Evolutionary conservation across 2,888 invertebrate species (phyloP).

Genomic region (Suillia variegata): DNA sequence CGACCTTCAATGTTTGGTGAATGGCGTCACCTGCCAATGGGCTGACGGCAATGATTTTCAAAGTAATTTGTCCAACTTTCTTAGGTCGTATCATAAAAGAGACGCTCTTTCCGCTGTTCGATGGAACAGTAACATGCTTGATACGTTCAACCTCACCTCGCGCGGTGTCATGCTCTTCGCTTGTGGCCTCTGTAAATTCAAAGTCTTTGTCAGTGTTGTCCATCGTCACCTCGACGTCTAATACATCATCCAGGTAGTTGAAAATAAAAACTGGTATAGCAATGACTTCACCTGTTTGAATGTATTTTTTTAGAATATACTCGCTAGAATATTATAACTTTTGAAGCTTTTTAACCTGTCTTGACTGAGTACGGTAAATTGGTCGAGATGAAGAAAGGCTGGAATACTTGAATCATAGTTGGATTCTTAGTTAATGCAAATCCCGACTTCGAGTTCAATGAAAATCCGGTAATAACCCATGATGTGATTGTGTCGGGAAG

Average conservation of each 20-base stretch:
- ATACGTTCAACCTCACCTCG: slow-evolving; percentile 54
- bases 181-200: slow-evolving; percentile 69
- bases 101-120: slow-evolving; percentile 17
- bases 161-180: slow-evolving; percentile 56
- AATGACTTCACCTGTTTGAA: slow-evolving; percentile 68
- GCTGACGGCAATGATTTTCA: slow-evolving; percentile 70
- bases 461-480: slow-evolving; percentile 84
- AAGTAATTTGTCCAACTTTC: slow-evolving; percentile 70
- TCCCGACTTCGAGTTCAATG: slow-evolving; percentile 75
- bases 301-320: too few species aligned
- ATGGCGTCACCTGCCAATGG: slow-evolving; percentile 64
- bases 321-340: too few species aligned
- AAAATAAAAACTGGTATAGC: slow-evolving; percentile 75
- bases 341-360: too few species aligned
- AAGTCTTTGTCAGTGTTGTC: slow-evolving; percentile 64
- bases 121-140: slow-evolving; percentile 36
- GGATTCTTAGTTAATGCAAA: slow-evolving; percentile 75
- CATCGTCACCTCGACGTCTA: slow-evolving; percentile 70
- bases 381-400: slow-evolving; percentile 83
- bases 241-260: slow-evolving; percentile 72
- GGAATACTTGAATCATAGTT: slow-evolving; percentile 75
- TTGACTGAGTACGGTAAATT: slow-evolving; percentile 89
- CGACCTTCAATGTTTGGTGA: slow-evolving; percentile 67
- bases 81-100: slow-evolving; percentile 76
- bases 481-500: slow-evolving; percentile 85